Evolutionary conservation across 2,797 vertebrate species (phyloP).

Genomic region (Lerista edwardsae): DNA sequence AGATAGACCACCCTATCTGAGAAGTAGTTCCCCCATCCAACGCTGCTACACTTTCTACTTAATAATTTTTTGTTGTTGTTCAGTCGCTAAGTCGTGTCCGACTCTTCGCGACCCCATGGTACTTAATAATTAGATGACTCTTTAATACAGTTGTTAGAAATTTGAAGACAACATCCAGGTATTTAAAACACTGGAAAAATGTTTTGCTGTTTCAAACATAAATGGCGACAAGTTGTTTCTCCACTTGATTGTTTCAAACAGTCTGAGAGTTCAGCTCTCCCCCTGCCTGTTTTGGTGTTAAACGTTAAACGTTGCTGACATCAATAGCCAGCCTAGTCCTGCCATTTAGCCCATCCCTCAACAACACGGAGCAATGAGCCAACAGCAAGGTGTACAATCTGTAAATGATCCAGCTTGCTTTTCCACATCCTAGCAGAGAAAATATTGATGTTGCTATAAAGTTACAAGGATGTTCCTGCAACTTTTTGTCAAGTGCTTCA

Average conservation of each 20-base stretch:
- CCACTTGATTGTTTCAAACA: not conserved
- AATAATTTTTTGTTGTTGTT: too few relatives aligned
- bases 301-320: not conserved
- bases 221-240: not conserved
- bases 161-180: not conserved
- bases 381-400: not conserved
- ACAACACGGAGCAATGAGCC: not conserved
- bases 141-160: not conserved
- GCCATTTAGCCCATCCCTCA: too few relatives aligned
- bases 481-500: not conserved
- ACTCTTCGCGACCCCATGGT: too few relatives aligned
- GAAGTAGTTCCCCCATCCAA: not conserved
- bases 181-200: not conserved
- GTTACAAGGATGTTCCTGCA: not conserved
- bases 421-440: not conserved
- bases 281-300: not conserved
- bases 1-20: too few relatives aligned
- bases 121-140: not conserved
- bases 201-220: not conserved
- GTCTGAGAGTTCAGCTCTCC: too few relatives aligned
- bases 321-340: not conserved
- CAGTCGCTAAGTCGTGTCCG: too few relatives aligned
- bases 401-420: not conserved
- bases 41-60: not conserved
- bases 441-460: not conserved